Evolutionary conservation across 2,113 vertebrate species (phyloP), one percentile per base, ranked within the genome.

Genomic region (Macroglossus sobrinus): DNA sequence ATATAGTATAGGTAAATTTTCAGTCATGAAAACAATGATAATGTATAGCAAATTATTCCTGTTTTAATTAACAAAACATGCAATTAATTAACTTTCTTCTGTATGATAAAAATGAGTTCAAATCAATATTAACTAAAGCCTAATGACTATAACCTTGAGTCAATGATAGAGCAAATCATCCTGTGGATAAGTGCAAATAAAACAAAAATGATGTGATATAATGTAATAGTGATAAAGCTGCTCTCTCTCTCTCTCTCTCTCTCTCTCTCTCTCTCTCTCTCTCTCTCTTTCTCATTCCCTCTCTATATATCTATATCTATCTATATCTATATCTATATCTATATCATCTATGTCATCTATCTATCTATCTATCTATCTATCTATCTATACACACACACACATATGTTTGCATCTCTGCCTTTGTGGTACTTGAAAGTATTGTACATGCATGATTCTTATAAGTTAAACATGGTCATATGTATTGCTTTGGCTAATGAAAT

Each of bases 401-500:
- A 50, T 4, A 50, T 4, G 50, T 89, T 72, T 35, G 66, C 2
- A 81, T 66, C 30, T 91, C 21, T 43, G 10, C 7, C 35, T 78
- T 75, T 15, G 7, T n/a, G 45, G 30, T n/a, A 47, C 38, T 84
- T 90, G 33, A 16, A 96, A 24, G 2, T 35, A 50, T 14, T 91
- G 4, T 30, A 7, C 22, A 80, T 76, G 7, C 3, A 13, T 55
- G 4, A 38, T 82, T 10, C 16, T 72, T 66, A 4, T n/a, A n/a
- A 35, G 4, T 45, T 76, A 89, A 35, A 2, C 33, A 74, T n/a
- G 18, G 53, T 38, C 35, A 22, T 38, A 28, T 66, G 16, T 50
- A 30, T 88, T 96, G 7, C 18, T 93, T 68, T 90, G 12, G 19
- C 7, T 86, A 84, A 43, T 47, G 45, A 19, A 74, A 92, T 45